Evolutionary conservation across 2,888 invertebrate genomes (phyloP).

Genomic region (Trichogramma dendrolimi): DNA sequence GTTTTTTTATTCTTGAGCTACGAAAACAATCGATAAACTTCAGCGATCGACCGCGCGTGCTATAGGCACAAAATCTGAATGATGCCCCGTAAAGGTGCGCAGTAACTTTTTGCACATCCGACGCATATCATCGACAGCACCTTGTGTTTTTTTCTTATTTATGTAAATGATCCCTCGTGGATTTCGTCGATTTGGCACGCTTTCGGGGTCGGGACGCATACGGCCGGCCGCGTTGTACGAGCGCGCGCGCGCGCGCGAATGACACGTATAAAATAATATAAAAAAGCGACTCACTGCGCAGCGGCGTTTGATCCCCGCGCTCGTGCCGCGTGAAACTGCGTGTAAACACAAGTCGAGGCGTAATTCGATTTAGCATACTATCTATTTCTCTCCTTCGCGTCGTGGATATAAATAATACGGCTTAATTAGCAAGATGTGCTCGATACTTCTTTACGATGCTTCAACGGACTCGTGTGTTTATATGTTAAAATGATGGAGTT

Average conservation of each 20-base stretch:
- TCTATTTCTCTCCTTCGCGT: slow-evolving; percentile 14
- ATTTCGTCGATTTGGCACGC: slow-evolving; percentile 20
- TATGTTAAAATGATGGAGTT: too few species aligned
- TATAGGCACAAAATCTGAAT: too few species aligned
- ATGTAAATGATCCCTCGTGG: too few species aligned
- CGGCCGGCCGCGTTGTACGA: background rate
- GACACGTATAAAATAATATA: slow-evolving; percentile 23
- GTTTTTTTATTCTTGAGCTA: too few species aligned
- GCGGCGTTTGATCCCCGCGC: slow-evolving; percentile 20
- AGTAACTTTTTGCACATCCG: too few species aligned
- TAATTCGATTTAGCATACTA: slow-evolving; percentile 30
- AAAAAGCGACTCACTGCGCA: slow-evolving; percentile 21
- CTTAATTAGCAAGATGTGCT: slow-evolving; percentile 25
- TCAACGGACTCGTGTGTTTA: too few species aligned
- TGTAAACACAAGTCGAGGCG: slow-evolving; percentile 2
- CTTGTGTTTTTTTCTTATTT: too few species aligned
- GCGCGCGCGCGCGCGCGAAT: slow-evolving; percentile 7
- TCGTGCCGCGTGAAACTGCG: background rate
- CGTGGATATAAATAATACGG: slow-evolving; percentile 27
- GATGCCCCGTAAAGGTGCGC: too few species aligned
- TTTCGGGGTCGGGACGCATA: slow-evolving; percentile 1
- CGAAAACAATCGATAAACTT: too few species aligned
- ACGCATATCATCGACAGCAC: too few species aligned
- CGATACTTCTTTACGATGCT: background rate
- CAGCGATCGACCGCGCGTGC: too few species aligned